Evolutionary conservation across 2,888 invertebrate genomes (phyloP).

Genomic region (Aleiodes testaceus): DNA sequence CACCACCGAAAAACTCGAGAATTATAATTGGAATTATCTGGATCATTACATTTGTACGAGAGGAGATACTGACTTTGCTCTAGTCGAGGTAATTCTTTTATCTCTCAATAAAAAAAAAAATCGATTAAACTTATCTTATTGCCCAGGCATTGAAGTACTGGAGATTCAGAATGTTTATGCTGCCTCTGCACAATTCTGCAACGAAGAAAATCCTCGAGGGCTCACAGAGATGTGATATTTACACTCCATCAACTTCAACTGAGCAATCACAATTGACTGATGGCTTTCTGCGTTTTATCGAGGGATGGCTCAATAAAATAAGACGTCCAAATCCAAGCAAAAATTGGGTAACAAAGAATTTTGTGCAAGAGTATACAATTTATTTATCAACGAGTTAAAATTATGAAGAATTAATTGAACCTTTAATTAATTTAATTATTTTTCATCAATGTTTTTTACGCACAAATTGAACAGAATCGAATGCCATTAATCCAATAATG

Average conservation of each 20-base stretch:
- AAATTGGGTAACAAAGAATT: slow-evolving; percentile 79
- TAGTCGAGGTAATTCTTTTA: slow-evolving; percentile 81
- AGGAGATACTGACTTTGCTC: slow-evolving; percentile 92
- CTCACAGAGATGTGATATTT: slow-evolving; percentile 86
- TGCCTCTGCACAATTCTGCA: slow-evolving; percentile 87
- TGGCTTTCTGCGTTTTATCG: slow-evolving; percentile 87
- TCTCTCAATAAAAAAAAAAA: not conserved
- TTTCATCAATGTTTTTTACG: no score
- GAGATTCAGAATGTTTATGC: slow-evolving; percentile 91
- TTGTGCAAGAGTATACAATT: not conserved
- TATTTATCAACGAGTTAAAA: not conserved
- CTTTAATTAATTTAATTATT: no score
- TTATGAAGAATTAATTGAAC: not conserved
- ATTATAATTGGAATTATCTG: slow-evolving; percentile 98
- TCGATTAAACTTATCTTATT: slow-evolving; percentile 43
- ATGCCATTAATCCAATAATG: slow-evolving; percentile 14
- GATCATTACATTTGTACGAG: slow-evolving; percentile 97
- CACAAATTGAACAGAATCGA: not conserved
- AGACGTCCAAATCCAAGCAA: slow-evolving; percentile 84
- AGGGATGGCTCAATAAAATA: slow-evolving; percentile 91
- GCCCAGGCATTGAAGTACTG: slow-evolving; percentile 88
- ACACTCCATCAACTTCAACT: slow-evolving; percentile 78
- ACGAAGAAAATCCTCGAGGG: slow-evolving; percentile 86
- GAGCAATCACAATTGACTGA: slow-evolving; percentile 79
- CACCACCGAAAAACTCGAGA: slow-evolving; percentile 94